Evolutionary conservation across 2,113 vertebrate genomes (phyloP).

Genomic region (Grus americana): DNA sequence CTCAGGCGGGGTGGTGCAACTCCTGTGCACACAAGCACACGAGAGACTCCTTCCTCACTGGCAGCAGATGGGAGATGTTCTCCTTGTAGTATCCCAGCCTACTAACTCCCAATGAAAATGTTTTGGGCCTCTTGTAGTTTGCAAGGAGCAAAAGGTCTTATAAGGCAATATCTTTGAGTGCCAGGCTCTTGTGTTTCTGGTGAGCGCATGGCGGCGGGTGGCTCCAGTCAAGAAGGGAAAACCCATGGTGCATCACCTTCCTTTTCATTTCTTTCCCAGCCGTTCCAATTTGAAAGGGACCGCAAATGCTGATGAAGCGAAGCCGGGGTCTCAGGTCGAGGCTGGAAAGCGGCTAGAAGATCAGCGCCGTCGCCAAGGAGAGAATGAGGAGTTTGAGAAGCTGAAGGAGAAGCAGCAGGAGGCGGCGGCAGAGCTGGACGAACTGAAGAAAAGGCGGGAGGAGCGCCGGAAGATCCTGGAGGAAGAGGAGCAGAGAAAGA

Average conservation of each 20-base stretch:
- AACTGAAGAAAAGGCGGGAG: slow-evolving; percentile 91
- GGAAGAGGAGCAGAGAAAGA: slow-evolving; percentile 89
- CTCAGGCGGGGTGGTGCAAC: neutral
- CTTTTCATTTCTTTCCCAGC: slow-evolving; percentile 35
- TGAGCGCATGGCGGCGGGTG: rapidly evolving
- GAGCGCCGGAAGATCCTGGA: slow-evolving; percentile 92
- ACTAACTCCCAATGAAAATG: neutral
- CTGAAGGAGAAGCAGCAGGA: slow-evolving; percentile 94
- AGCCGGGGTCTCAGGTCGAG: slow-evolving; percentile 76
- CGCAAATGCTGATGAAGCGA: slow-evolving; percentile 74
- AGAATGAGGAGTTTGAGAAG: slow-evolving; percentile 89
- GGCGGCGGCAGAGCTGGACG: slow-evolving; percentile 88
- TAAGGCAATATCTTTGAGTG: neutral
- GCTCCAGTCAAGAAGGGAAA: neutral
- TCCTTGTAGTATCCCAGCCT: neutral
- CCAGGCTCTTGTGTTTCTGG: neutral
- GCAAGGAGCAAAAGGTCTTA: neutral
- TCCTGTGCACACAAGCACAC: neutral
- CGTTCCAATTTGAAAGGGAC: slow-evolving; percentile 72
- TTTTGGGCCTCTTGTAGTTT: neutral
- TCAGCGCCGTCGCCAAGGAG: slow-evolving; percentile 87
- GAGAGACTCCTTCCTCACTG: neutral
- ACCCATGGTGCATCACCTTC: rapidly evolving
- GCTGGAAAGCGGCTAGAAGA: slow-evolving; percentile 89
- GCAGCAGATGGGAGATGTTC: neutral